Evolutionary conservation across 2,888 invertebrate species (phyloP).

Genomic region (Incurvaria masculella): DNA sequence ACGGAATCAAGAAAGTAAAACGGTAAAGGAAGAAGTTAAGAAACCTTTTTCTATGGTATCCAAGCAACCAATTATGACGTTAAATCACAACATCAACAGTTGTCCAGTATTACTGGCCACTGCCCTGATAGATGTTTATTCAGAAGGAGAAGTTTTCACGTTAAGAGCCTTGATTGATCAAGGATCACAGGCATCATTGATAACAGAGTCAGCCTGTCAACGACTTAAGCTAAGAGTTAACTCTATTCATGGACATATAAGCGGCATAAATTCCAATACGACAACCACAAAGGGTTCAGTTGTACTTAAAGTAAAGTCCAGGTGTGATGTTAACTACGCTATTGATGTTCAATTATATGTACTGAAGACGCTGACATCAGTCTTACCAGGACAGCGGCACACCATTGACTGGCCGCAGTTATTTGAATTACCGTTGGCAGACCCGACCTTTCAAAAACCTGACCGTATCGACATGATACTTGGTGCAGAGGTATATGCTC

Average conservation of each 20-base stretch:
- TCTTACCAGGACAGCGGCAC: neutral
- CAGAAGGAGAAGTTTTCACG: constrained; percentile 11
- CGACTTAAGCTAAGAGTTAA: constrained; percentile 14
- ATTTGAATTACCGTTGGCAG: neutral
- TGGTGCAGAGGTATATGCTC: neutral
- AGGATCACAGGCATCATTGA: constrained; percentile 19
- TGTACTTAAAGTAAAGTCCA: constrained; percentile 5
- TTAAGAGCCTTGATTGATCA: constrained; percentile 18
- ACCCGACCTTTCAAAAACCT: neutral
- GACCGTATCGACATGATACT: neutral
- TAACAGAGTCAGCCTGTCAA: constrained; percentile 14
- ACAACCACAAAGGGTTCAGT: constrained; percentile 13
- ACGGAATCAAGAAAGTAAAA: no score
- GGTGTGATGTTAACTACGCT: neutral
- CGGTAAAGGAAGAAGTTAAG: no score
- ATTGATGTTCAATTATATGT: constrained; percentile 12
- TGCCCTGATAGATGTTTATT: constrained; percentile 12
- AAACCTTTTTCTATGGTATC: no score
- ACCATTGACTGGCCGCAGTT: neutral
- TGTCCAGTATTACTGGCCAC: constrained; percentile 5
- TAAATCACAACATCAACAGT: neutral
- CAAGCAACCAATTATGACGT: neutral
- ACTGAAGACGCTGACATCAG: constrained; percentile 13
- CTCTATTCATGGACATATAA: constrained; percentile 13
- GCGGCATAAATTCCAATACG: constrained; percentile 16